Conservation (phyloP, 2,888 invertebrate genomes). For the Synergus itoensis region DNA sequence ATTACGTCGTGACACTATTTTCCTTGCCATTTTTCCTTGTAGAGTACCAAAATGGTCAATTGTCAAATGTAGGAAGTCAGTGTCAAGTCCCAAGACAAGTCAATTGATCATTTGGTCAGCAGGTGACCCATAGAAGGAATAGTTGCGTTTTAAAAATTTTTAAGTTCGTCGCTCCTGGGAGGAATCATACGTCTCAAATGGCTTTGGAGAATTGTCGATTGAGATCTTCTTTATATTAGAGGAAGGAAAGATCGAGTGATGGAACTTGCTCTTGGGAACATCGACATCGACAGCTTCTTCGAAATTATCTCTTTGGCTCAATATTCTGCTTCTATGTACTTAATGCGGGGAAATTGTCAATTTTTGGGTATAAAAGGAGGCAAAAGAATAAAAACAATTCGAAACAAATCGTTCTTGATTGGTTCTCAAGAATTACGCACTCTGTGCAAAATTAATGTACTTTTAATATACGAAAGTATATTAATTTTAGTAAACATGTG, state of each 20-base stretch:
- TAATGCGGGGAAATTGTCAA: neutral
- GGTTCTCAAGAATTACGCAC: too few relatives aligned
- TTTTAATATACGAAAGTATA: too few relatives aligned
- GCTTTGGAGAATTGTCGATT: constrained; percentile 27
- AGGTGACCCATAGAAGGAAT: constrained; percentile 24
- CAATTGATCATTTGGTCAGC: constrained; percentile 35
- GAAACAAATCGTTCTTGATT: too few relatives aligned
- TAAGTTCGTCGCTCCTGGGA: neutral
- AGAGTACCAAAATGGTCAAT: constrained; percentile 18
- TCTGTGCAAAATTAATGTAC: too few relatives aligned
- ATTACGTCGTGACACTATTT: constrained; percentile 28
- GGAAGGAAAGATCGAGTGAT: neutral
- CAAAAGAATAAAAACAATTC: too few relatives aligned
- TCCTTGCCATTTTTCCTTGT: constrained; percentile 2
- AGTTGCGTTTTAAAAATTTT: constrained; percentile 21
- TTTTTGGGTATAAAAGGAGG: neutral
- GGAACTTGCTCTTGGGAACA: constrained; percentile 38
- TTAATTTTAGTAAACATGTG: too few relatives aligned
- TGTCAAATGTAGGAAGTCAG: constrained; percentile 1
- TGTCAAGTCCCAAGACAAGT: constrained; percentile 17
- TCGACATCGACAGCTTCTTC: constrained; percentile 23
- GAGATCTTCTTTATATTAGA: constrained; percentile 20
- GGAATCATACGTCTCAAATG: constrained; percentile 19
- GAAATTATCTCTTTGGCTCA: constrained; percentile 5
- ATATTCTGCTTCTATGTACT: neutral